Evolutionary conservation across 2,888 invertebrate genomes (phyloP).

Genomic region (Synergus japonicus): DNA sequence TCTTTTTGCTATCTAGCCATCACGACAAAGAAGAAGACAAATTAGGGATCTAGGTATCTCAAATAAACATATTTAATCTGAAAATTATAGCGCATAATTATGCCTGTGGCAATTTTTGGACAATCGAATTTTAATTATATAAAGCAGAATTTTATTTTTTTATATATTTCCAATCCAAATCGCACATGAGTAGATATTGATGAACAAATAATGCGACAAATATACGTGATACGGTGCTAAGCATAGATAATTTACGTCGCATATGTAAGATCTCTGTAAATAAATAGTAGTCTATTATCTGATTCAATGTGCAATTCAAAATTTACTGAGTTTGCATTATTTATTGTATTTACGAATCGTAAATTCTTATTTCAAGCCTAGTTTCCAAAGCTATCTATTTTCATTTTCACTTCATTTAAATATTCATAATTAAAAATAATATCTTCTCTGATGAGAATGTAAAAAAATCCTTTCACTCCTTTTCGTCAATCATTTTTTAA

Average conservation of each 20-base stretch:
- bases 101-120: no score
- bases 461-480: background rate
- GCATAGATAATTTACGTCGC: slow-evolving; percentile 68
- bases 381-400: background rate
- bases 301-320: slow-evolving; percentile 46
- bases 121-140: no score
- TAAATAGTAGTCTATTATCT: slow-evolving; percentile 56
- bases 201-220: slow-evolving; percentile 19
- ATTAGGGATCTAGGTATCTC: background rate
- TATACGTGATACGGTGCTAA: slow-evolving; percentile 58
- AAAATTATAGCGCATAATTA: background rate
- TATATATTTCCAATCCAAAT: no score
- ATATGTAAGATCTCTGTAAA: slow-evolving; percentile 56
- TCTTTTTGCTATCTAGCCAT: slow-evolving; percentile 81
- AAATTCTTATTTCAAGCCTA: slow-evolving; percentile 5
- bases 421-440: no score
- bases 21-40: slow-evolving; percentile 62
- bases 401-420: background rate
- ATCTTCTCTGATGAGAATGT: no score
- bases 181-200: background rate
- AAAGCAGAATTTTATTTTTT: no score
- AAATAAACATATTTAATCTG: background rate
- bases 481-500: background rate
- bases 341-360: slow-evolving; percentile 13
- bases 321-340: background rate